These are phyloP conservation scores for Chiloscyllium plagiosum DNA, from an alignment of 2,113 vertebrate species.

Conservation along the genomic window DNA sequence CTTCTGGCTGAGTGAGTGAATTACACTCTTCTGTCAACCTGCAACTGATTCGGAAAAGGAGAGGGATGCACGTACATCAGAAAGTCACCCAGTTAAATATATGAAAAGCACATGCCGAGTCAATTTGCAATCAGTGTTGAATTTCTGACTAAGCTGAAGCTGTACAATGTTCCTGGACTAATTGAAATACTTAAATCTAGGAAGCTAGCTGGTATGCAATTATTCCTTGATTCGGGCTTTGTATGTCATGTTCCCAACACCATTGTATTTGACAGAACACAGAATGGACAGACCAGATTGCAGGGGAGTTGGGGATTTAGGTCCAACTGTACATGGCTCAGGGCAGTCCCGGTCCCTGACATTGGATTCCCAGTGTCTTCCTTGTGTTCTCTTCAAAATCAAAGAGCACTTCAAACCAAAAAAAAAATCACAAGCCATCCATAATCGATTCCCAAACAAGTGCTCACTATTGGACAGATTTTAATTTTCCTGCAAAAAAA, in stretches of 20 bases:
- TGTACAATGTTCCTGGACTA: not conserved
- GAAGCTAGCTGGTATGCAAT: not conserved
- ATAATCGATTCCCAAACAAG: not conserved
- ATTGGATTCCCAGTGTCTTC: not conserved
- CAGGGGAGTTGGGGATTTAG: not conserved
- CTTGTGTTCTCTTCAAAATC: not conserved
- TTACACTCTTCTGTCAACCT: not conserved
- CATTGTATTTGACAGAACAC: not conserved
- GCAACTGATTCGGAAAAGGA: not conserved
- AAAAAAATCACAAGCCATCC: not conserved
- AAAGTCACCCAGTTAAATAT: not conserved
- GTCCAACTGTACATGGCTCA: not conserved
- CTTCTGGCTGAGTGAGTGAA: not conserved
- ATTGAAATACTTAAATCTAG: too few relatives aligned
- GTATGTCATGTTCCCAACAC: not conserved
- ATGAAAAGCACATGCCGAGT: not conserved
- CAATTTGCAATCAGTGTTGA: not conserved
- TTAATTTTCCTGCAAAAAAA: not conserved
- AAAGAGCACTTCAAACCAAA: not conserved
- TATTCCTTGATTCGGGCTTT: not conserved
- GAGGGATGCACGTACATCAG: not conserved
- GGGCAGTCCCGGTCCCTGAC: not conserved
- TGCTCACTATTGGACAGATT: not conserved
- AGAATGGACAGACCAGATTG: not conserved
- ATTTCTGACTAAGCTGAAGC: not conserved